Base-by-base conservation (phyloP, 2,888 invertebrate genomes). In the Seira musarum region DNA sequence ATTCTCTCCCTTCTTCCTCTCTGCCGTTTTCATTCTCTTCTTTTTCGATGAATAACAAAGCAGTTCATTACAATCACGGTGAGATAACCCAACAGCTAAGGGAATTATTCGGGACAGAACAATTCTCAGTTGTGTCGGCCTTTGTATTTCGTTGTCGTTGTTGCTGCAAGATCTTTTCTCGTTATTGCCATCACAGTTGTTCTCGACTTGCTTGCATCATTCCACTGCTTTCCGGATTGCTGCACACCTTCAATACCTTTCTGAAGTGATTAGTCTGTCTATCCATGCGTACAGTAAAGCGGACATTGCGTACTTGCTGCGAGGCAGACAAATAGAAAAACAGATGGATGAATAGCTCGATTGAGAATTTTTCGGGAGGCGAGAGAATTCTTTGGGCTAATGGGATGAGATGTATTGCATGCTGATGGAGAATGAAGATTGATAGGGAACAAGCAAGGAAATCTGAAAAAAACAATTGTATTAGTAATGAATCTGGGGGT, bases 1-100 rank as follows among this genome's bases (percentile, higher is more conserved):
- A n/a, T 40, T 71, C 71, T 63, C 13, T 25, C n/a, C 49, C 2
- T 57, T 30, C 46, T 17, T 70, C 40, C 40, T 3, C 57, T 30
- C 15, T 17, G 0, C 22, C 15, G 15, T 30, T 64, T 25, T 63
- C 22, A 8, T 10, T 19, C 30, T 35, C 17, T 66, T 15, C 40
- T 60, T 46, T 67, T 67, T 74, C 74, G 40, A 74, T 74, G 74
- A 74, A 67, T 74, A 74, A 67, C 67, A 67, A 67, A 74, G 74
- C 67, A 74, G 67, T 68, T 68, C 73, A 65, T 65, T 65, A 46
- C 71, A 46, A 68, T 68, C 19, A n/a, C n/a, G n/a, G n/a, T n/a
- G n/a, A n/a, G n/a, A n/a, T 68, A 17, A 49, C 57, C 49, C 68
- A 53, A 17, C 68, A 68, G 53, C 24, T 17, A 5, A 68, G 68